Percentiles rank a stretch among this genome's conserved stretches.
Conservation (phyloP, 1,140 invertebrate species). For the Eciton burchellii region DNA sequence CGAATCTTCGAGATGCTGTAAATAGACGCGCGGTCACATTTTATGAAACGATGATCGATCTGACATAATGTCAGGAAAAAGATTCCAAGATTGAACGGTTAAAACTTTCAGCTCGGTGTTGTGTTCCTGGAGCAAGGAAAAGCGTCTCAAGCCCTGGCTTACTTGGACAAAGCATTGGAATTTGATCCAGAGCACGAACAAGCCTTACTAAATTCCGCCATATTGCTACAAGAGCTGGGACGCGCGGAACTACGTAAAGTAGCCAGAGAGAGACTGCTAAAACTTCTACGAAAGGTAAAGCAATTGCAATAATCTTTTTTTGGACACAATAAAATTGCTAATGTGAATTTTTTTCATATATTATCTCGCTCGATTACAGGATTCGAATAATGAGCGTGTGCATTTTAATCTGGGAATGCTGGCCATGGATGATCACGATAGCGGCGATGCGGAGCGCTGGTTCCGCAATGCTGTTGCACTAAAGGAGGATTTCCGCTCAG, state of each 20-base stretch:
- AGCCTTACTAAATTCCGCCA: conserved; percentile 97
- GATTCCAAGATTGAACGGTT: neutral
- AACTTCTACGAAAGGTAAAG: conserved; percentile 92
- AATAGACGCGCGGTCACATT: neutral
- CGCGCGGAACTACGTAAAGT: conserved; percentile 91
- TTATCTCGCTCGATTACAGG: conserved; percentile 80
- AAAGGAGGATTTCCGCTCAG: conserved; percentile 95
- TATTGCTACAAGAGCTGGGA: conserved; percentile 95
- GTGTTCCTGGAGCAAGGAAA: conserved; percentile 97
- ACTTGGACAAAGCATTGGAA: conserved; percentile 96
- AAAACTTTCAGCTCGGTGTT: conserved; percentile 92
- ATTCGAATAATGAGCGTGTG: conserved; percentile 92
- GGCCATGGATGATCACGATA: conserved; percentile 97
- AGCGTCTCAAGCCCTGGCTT: conserved; percentile 94
- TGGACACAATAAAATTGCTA: neutral
- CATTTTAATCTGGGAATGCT: conserved; percentile 98
- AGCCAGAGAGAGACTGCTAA: conserved; percentile 92
- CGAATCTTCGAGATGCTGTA: neutral
- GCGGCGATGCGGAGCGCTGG: conserved; percentile 94
- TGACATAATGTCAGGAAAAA: neutral
- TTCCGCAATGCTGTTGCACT: conserved; percentile 94
- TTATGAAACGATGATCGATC: neutral
- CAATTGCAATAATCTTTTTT: neutral
- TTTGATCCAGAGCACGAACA: conserved; percentile 98
- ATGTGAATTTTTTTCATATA: neutral